Base-by-base conservation (phyloP, 2,797 vertebrate species). In the Emydoidea blandingii region DNA sequence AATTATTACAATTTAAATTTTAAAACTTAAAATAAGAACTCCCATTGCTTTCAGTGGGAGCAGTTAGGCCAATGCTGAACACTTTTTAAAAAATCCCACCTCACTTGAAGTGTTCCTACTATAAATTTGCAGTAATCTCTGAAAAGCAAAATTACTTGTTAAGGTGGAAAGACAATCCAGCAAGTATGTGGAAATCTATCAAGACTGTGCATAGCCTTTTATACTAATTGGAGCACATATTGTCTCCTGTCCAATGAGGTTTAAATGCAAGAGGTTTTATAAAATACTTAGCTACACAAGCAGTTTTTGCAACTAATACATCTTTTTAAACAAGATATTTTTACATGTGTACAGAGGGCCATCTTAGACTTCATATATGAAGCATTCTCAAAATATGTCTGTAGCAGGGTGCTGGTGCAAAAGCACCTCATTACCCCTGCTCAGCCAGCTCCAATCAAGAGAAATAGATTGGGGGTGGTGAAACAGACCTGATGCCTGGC, bases 261-360 rank as follows among this genome's bases (percentile, higher is more conserved):
- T 95, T 91, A 90, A 91, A 74, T 94, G 78, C 57, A 92, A 85
- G 15, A 37, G 88, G 84, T 83, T 90, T 1, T 8, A 65, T 95
- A 90, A 90, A 91, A 91, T 95, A 95, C 95, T 93, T 84, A 62
- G 9, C 62, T 90, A 59, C 91, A 79, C 91, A 92, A 96, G 62
- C 80, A 62, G 29, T 62, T 29, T 34, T 62, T 16, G 29, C 31
- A 62, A 34, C 59, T 7, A 62, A 62, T 62, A 59, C 19, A 29
- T 57, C 27, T 62, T 62, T 62, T 82, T 92, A 54, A 44, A 37
- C n/a, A 12, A 37, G n/a, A 12, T 41, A 72, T 72, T 47, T 78
- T 78, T 78, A 47, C 44, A 44, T 18, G 14, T 78, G 27, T 49
- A 31, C 15, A 49, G 44, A 16, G 8, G 25, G 7, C 74, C 9